phyloP scores from a whole-genome alignment of 2,888 invertebrate species.

The Melinaea menophilus region DNA sequence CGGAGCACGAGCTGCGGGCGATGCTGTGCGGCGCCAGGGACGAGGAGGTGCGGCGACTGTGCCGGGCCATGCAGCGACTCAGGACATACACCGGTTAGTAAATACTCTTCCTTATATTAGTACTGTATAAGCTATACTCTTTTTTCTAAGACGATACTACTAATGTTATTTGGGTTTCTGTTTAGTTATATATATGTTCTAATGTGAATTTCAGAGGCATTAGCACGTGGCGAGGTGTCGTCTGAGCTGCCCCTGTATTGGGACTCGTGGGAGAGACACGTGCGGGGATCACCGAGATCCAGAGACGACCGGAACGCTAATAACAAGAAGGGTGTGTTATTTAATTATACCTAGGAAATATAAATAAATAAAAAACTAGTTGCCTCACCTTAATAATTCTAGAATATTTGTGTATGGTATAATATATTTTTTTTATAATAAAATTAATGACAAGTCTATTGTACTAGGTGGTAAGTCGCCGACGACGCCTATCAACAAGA shows the following conservation, averaged over 20 bases:
- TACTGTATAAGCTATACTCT: neutral
- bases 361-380: neutral
- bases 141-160: neutral
- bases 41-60: constrained; percentile 89
- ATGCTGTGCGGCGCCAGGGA: constrained; percentile 84
- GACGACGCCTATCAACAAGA: constrained; percentile 88
- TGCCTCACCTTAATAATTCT: neutral
- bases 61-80: constrained; percentile 90
- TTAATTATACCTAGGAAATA: neutral
- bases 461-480: constrained; percentile 81
- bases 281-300: constrained; percentile 68
- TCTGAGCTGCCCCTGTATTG: constrained; percentile 88
- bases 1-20: constrained; percentile 87
- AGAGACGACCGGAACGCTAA: constrained; percentile 38
- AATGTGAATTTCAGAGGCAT: constrained; percentile 49
- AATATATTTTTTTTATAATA: constrained; percentile 1
- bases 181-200: neutral
- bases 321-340: constrained; percentile 41
- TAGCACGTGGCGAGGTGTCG: constrained; percentile 70
- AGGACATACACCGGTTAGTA: constrained; percentile 87
- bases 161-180: neutral
- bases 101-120: neutral
- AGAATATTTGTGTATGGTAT: neutral
- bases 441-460: neutral
- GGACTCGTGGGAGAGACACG: constrained; percentile 94